phyloP scores from a whole-genome alignment of 2,113 vertebrate genomes.

The Indicator indicator region DNA sequence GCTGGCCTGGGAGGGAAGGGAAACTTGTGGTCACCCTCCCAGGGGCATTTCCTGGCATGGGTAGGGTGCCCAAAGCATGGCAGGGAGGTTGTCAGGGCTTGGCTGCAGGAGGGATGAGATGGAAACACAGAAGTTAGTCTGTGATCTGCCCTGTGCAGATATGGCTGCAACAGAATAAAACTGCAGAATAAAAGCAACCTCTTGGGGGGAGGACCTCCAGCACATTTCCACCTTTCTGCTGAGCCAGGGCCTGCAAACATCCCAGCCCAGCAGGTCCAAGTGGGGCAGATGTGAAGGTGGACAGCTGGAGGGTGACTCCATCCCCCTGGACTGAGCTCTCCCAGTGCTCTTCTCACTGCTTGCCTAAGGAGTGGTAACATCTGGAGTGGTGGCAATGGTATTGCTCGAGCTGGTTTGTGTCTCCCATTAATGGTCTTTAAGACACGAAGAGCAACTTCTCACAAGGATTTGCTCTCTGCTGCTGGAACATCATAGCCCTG shows the following conservation, averaged over 20 bases:
- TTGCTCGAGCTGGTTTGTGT: neutral
- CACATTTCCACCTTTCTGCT: neutral
- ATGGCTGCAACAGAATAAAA: neutral
- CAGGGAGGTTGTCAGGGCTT: neutral
- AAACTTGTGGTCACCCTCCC: accelerated
- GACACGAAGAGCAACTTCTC: neutral
- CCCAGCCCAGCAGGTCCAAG: neutral
- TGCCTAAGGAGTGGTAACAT: accelerated
- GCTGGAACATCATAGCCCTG: neutral
- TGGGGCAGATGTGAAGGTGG: neutral
- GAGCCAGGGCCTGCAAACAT: accelerated
- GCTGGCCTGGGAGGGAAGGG: neutral
- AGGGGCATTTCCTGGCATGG: neutral
- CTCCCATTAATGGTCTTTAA: neutral
- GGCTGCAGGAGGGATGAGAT: neutral
- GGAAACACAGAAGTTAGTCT: neutral
- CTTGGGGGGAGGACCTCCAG: neutral
- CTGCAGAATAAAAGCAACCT: neutral
- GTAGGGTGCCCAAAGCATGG: neutral
- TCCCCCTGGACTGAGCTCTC: accelerated
- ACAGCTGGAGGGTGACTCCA: accelerated
- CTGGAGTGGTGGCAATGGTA: accelerated
- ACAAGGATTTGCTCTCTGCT: neutral
- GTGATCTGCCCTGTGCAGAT: accelerated
- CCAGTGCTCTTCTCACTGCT: accelerated